phyloP scores from a whole-genome alignment of 2,888 invertebrate species.

The Meteorus colon region DNA sequence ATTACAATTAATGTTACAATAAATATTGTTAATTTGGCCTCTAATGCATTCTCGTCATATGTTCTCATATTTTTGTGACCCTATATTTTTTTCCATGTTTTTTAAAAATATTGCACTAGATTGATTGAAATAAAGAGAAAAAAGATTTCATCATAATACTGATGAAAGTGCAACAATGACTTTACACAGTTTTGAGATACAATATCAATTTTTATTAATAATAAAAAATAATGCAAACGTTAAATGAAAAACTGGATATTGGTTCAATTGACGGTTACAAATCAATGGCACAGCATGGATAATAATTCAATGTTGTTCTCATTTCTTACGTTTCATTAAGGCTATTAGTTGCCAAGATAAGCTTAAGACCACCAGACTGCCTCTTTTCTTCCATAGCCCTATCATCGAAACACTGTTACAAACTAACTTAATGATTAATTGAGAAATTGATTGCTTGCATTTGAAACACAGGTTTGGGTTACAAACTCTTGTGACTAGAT shows the following conservation, averaged over 20 bases:
- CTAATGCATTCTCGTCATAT: constrained; percentile 55
- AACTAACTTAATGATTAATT: constrained; percentile 38
- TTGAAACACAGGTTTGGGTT: constrained; percentile 46
- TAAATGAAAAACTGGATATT: background rate
- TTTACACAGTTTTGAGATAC: constrained; percentile 11
- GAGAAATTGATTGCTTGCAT: constrained; percentile 37
- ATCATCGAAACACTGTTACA: constrained; percentile 25
- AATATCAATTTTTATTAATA: constrained; percentile 23
- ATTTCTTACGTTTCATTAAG: constrained; percentile 14
- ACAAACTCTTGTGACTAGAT: constrained; percentile 51
- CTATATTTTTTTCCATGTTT: constrained; percentile 11
- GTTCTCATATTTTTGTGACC: constrained; percentile 12
- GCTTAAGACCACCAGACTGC: background rate
- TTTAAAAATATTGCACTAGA: constrained; percentile 49
- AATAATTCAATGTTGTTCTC: constrained; percentile 22
- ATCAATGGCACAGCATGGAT: constrained; percentile 29
- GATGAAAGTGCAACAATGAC: constrained; percentile 41
- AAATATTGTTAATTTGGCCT: constrained; percentile 63
- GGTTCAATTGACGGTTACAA: constrained; percentile 1
- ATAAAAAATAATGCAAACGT: background rate
- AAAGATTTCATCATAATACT: constrained; percentile 51
- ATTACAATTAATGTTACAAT: constrained; percentile 48
- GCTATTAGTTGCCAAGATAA: constrained; percentile 2
- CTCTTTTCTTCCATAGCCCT: background rate
- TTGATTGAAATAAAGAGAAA: constrained; percentile 36